Conservation (phyloP, 1,140 invertebrate species). For the Cepaea nemoralis region DNA sequence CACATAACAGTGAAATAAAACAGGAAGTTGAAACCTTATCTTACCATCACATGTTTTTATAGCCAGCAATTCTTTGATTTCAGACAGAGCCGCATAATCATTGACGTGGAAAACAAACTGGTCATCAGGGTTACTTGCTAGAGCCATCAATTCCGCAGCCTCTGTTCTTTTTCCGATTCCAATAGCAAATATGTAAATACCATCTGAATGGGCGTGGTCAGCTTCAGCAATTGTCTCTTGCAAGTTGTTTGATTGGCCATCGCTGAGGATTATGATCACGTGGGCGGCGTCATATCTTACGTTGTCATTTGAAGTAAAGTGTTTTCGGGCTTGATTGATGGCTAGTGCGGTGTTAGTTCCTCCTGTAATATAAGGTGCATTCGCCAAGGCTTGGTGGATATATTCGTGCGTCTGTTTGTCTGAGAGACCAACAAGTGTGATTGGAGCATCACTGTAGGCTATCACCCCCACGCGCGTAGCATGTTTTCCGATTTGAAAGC, state of each 20-base stretch:
- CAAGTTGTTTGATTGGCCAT: slow-evolving; percentile 54
- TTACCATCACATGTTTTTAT: slow-evolving; percentile 37
- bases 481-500: slow-evolving; percentile 52
- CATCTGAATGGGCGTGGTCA: slow-evolving; percentile 39
- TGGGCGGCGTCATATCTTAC: slow-evolving; percentile 47
- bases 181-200: slow-evolving; percentile 56
- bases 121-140: slow-evolving; percentile 48
- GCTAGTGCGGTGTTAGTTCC: slow-evolving; percentile 52
- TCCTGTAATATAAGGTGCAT: slow-evolving; percentile 40
- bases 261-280: slow-evolving; percentile 56
- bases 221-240: slow-evolving; percentile 49
- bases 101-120: slow-evolving; percentile 49
- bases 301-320: slow-evolving; percentile 28
- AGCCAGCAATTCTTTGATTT: slow-evolving; percentile 44
- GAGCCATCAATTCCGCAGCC: slow-evolving; percentile 43
- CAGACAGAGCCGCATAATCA: slow-evolving; percentile 41
- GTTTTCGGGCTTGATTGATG: slow-evolving; percentile 45
- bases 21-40: too few species aligned
- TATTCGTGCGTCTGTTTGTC: slow-evolving; percentile 15
- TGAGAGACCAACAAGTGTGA: slow-evolving; percentile 45
- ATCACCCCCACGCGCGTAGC: slow-evolving; percentile 55
- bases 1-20: too few species aligned
- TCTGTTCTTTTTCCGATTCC: slow-evolving; percentile 52
- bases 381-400: slow-evolving; percentile 15
- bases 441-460: slow-evolving; percentile 53